Evolutionary conservation across 2,888 invertebrate genomes (phyloP).

Genomic region (Busseola fusca): DNA sequence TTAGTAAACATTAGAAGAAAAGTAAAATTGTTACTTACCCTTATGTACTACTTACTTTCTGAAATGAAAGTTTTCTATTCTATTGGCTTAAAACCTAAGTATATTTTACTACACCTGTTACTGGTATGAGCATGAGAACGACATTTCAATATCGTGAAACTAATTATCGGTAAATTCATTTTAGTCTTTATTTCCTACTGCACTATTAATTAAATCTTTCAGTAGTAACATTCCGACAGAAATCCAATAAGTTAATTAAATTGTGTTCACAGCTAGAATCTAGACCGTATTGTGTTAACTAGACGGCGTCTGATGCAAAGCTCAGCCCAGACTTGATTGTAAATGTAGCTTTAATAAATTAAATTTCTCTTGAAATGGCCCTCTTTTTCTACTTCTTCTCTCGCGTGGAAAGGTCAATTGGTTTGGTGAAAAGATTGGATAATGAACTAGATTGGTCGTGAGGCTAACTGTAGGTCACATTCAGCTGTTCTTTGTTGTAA

Average conservation of each 20-base stretch:
- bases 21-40: too few relatives aligned
- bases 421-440: background rate
- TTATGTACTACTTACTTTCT: too few relatives aligned
- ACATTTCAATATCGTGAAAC: background rate
- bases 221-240: slow-evolving; percentile 21
- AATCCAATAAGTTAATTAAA: slow-evolving; percentile 49
- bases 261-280: slow-evolving; percentile 32
- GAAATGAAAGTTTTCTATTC: too few relatives aligned
- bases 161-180: background rate
- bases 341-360: slow-evolving; percentile 17
- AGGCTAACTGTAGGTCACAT: background rate
- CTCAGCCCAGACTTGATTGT: slow-evolving; percentile 23
- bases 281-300: slow-evolving; percentile 19
- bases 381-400: background rate
- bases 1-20: too few relatives aligned
- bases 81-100: background rate
- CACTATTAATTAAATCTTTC: slow-evolving; percentile 38
- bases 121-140: background rate
- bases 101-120: too few relatives aligned
- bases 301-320: slow-evolving; percentile 11
- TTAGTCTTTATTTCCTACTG: slow-evolving; percentile 14
- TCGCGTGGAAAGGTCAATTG: background rate
- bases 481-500: too few relatives aligned
- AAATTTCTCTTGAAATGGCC: background rate
- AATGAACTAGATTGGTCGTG: background rate